Evolutionary conservation across 2,113 vertebrate species (phyloP), one percentile per base, ranked within the genome.

Genomic region (Eudyptes chrysolophus): DNA sequence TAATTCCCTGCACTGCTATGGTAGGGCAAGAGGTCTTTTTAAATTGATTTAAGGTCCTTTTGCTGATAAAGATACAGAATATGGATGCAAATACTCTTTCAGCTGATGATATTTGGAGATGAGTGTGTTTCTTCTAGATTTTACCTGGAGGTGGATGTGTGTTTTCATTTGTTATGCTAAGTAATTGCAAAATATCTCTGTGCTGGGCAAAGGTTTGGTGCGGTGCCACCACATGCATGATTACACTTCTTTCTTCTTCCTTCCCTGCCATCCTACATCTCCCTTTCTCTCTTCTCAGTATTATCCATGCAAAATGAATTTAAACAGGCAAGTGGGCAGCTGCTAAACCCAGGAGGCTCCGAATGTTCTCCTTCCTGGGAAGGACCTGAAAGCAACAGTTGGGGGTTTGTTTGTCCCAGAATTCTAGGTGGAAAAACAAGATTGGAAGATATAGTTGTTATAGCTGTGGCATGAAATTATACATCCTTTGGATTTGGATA

Each of bases 161-260:
- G 60, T 84, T 93, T 87, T 83, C 54, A 78, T 91, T 94, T 90
- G 54, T 90, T 95, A 87, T 46, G 48, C 82, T 72, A 85, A 95
- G 51, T 92, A 89, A 90, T 36, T 69, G 92, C 58, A 72, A 71
- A 87, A 87, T 69, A 25, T 42, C 21, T 85, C 79, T 71, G 60
- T 71, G 49, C 66, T 72, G 62, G 75, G 76, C 30, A 68, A 78
- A 92, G 58, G 54, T 93, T 96, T 95, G 64, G 40, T 88, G 92
- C 5, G 11, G 49, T 92, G 27, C 44, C n/a, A 48, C 44, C 42
- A 64, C 24, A 40, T n/a, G 25, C 1, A 7, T 55, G 9, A 68
- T 54, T 83, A 24, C 8, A 7, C 24, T 71, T 85, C 34, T 69
- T 65, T 60, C 29, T 83, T 78, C 36, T 62, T 68, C 54, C 32